These are phyloP conservation scores for Heliconius ismenius DNA, from an alignment of 2,888 invertebrate species.

Conservation along the genomic window DNA sequence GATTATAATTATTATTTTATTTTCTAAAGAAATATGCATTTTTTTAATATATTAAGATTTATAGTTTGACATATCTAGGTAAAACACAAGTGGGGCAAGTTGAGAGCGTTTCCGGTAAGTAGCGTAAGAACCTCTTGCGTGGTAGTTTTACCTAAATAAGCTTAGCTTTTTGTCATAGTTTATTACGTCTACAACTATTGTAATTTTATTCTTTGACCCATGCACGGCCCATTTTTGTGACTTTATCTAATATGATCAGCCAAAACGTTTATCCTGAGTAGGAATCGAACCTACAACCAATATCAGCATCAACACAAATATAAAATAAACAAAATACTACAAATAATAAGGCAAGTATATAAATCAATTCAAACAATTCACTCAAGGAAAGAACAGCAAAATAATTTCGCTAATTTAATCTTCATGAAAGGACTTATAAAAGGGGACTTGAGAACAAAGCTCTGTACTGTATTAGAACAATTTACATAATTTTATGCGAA, in stretches of 20 bases:
- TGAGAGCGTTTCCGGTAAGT: conserved; percentile 2
- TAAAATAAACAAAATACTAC: background rate
- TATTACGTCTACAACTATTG: background rate
- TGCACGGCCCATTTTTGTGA: background rate
- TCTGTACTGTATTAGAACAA: conserved; percentile 24
- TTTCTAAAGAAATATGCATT: background rate
- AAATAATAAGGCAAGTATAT: conserved; percentile 6
- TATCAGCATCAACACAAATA: background rate
- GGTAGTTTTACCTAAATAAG: background rate
- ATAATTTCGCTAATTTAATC: conserved; percentile 43
- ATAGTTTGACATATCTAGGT: background rate
- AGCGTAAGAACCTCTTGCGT: conserved; percentile 2
- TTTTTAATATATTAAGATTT: background rate
- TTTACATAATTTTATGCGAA: conserved; percentile 26
- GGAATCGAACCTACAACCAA: background rate
- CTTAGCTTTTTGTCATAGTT: background rate
- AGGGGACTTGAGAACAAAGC: conserved; percentile 40
- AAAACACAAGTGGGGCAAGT: conserved; percentile 3
- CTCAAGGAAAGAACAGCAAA: conserved; percentile 39
- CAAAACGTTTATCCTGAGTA: background rate
- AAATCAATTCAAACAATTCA: conserved; percentile 41
- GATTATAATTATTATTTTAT: background rate
- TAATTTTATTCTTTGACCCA: background rate
- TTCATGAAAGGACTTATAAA: conserved; percentile 36
- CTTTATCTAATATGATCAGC: background rate